phyloP scores from a whole-genome alignment of 2,888 invertebrate species.

The Sipha maydis region DNA sequence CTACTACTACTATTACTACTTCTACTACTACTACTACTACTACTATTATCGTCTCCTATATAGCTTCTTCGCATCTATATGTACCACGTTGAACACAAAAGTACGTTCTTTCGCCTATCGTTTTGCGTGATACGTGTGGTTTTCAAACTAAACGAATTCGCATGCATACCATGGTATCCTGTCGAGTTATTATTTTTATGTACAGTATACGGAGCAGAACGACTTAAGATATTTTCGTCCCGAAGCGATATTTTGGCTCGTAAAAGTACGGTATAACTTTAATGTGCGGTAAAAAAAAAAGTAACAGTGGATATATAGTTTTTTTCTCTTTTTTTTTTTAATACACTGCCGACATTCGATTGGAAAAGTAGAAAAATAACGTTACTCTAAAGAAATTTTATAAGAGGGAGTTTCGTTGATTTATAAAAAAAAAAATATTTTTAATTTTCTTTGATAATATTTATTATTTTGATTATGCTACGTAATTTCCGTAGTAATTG shows the following conservation, averaged over 20 bases:
- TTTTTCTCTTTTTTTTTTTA: neutral
- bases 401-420: too few relatives aligned
- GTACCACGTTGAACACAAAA: slow-evolving; percentile 41
- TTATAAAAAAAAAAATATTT: too few relatives aligned
- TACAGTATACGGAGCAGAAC: neutral
- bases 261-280: neutral
- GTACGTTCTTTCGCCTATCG: slow-evolving; percentile 46
- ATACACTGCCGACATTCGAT: too few relatives aligned
- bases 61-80: slow-evolving; percentile 25
- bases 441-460: too few relatives aligned
- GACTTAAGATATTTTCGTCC: neutral
- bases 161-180: neutral
- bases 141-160: neutral
- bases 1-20: neutral
- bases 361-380: too few relatives aligned
- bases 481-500: too few relatives aligned
- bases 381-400: too few relatives aligned
- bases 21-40: neutral
- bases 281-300: too few relatives aligned
- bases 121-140: neutral
- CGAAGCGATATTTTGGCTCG: neutral
- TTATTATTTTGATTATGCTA: too few relatives aligned
- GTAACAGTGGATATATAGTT: neutral
- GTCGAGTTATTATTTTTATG: neutral
- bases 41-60: neutral